Evolutionary conservation across 2,113 vertebrate species (phyloP).

Genomic region (Crocuta crocuta): DNA sequence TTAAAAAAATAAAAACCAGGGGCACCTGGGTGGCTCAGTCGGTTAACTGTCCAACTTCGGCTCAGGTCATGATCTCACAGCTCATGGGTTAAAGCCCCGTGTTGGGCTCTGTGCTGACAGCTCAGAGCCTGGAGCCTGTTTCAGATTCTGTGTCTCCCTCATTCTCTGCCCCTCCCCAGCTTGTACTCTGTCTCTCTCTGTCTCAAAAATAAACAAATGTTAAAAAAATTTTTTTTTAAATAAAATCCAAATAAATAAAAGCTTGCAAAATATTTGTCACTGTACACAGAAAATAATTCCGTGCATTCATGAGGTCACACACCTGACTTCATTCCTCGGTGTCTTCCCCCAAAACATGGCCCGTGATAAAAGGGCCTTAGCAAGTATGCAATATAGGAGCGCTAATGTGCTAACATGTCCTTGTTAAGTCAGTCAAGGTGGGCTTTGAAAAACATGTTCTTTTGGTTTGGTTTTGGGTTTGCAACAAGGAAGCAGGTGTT

Average conservation of each 20-base stretch:
- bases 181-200: too few relatives aligned
- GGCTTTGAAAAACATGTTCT: not conserved
- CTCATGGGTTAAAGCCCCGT: too few relatives aligned
- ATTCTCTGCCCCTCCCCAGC: too few relatives aligned
- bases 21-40: too few relatives aligned
- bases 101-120: too few relatives aligned
- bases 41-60: too few relatives aligned
- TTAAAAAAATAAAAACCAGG: not conserved
- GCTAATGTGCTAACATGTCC: not conserved
- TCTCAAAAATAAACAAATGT: too few relatives aligned
- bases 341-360: not conserved
- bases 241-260: not conserved
- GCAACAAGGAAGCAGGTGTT: not conserved
- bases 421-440: not conserved
- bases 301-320: not conserved
- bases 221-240: not conserved
- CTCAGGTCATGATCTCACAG: too few relatives aligned
- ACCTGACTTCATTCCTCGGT: not conserved
- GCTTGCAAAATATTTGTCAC: not conserved
- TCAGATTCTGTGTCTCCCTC: too few relatives aligned
- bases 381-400: fast-evolving
- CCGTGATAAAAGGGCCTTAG: not conserved
- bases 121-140: too few relatives aligned
- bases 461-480: not conserved
- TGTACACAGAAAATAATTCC: not conserved